Evolutionary conservation across 2,797 vertebrate genomes (phyloP), one percentile per base, ranked within the genome.

Genomic region (Galagoides demidoff): DNA sequence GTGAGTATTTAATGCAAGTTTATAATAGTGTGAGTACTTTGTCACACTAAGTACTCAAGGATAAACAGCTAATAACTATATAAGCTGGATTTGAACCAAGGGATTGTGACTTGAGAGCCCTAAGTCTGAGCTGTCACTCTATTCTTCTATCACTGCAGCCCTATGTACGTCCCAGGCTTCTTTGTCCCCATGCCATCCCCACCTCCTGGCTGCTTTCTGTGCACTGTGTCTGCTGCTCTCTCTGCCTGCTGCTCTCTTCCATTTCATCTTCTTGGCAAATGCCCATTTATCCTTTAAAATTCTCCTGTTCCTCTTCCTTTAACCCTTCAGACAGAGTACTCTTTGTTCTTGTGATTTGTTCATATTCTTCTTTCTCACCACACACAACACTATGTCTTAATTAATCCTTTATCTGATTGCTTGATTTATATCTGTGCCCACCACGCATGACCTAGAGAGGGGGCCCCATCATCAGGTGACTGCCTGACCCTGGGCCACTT

Each of bases 381-480:
- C 4, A 31, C 8, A 74, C 12, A 37, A 37, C 1, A 34, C 43
- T 29, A 39, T 66, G 70, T 43, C 22, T 31, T 31, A 77, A 78
- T 55, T 89, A 25, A 92, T 34, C 86, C 74, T 95, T 22, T 39
- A 49, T 74, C 39, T 85, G 63, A 61, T 2, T 34, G 3, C 39
- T 90, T 49, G 31, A 74, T 73, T 82, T 93, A 81, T 29, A 34
- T 12, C 29, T 77, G 23, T 45, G 61, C 85, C 45, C 39, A 92
- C 22, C 17, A 68, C 37, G 9, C 79, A 7, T 85, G 52, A 92
- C 89, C 25, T 16, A 76, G 16, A 87, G n/a, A 49, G 27, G 23
- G 1, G 12, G 6, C 3, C 17, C 59, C 23, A 37, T 45, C 19
- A 34, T 31, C 63, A 86, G 20, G 34, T 6, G 57, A 8, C 14